Evolutionary conservation across 1,140 invertebrate genomes (phyloP), one percentile per base, ranked within the genome.

Genomic region (Campoletis sonorensis): DNA sequence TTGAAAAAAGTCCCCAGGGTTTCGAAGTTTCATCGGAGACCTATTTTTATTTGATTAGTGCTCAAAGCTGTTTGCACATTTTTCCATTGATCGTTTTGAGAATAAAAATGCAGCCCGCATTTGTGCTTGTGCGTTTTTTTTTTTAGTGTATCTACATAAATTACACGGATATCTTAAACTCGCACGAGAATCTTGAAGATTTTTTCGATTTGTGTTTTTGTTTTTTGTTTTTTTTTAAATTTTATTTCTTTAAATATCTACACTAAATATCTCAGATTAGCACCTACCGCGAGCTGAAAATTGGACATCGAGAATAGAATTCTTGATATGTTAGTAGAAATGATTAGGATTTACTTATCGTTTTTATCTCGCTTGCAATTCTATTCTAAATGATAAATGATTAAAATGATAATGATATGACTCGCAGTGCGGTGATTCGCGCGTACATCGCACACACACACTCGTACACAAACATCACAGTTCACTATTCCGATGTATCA

Each of bases 401-500:
- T 33, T 5, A 18, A n/a, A n/a, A n/a, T n/a, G n/a, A 27, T 26
- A 33, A 81, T 81, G 79, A 82, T 82, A 79, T 84, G 84, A 68
- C 72, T 73, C 40, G 40, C 40, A 45, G 40, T 45, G n/a, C n/a
- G 40, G 40, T 45, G 84, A 77, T 79, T 79, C 68, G 61, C 71
- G 68, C 71, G 30, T 80, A 78, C 77, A 16, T 33, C 30, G 30
- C 30, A 54, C n/a, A 54, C n/a, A 54, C 21, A n/a, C 54, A 58
- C 54, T 21, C 54, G n/a, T 54, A 54, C 49, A 58, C 54, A 58
- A n/a, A 80, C 86, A 85, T 85, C 84, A 85, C 84, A 84, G 82
- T 85, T 85, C 79, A 83, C 23, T n/a, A 82, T 86, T 84, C 80
- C 81, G 81, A 84, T 77, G 83, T 86, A 87, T 87, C 82, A 86